phyloP scores from a whole-genome alignment of 2,888 invertebrate species.

The Drosophila prostipennis region DNA sequence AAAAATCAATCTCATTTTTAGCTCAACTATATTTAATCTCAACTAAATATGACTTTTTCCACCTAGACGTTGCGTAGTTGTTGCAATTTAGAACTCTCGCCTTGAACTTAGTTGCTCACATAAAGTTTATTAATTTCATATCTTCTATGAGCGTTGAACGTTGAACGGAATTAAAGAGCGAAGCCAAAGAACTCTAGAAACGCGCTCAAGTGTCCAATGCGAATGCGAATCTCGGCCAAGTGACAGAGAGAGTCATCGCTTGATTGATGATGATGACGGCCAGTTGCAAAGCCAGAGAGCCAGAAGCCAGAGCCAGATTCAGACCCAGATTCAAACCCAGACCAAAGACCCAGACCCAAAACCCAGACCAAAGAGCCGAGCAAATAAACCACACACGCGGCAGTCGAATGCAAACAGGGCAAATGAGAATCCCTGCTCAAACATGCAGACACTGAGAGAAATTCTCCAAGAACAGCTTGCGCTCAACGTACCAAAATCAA shows the following conservation, averaged over 20 bases:
- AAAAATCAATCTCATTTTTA: slow-evolving; percentile 9
- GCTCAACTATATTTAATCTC: slow-evolving; percentile 24
- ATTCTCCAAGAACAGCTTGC: slow-evolving; percentile 28
- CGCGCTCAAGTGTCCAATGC: slow-evolving; percentile 19
- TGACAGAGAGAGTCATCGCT: slow-evolving; percentile 37
- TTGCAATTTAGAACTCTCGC: slow-evolving; percentile 58
- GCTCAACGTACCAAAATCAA: slow-evolving; percentile 20
- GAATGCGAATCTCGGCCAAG: slow-evolving; percentile 5
- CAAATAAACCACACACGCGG: slow-evolving; percentile 48
- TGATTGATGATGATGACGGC: slow-evolving; percentile 63
- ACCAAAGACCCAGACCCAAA: slow-evolving; percentile 1
- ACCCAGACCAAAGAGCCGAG: slow-evolving; percentile 36
- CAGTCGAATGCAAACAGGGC: slow-evolving; percentile 51
- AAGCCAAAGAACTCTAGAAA: slow-evolving; percentile 12
- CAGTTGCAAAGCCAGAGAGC: slow-evolving; percentile 20
- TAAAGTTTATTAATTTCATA: slow-evolving; percentile 77
- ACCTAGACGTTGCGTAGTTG: slow-evolving; percentile 61
- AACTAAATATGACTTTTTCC: slow-evolving; percentile 29
- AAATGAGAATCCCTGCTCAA: slow-evolving; percentile 1
- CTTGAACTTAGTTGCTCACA: slow-evolving; percentile 73
- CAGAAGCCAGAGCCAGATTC: background rate
- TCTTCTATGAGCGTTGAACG: slow-evolving; percentile 68
- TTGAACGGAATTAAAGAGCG: slow-evolving; percentile 32
- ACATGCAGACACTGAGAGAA: slow-evolving; percentile 32
- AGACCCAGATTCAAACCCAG: slow-evolving; percentile 14